Percentiles rank a stretch among this genome's conserved stretches.
Evolutionary conservation across 2,888 invertebrate species (phyloP).

Genomic region (Acronicta aceris): DNA sequence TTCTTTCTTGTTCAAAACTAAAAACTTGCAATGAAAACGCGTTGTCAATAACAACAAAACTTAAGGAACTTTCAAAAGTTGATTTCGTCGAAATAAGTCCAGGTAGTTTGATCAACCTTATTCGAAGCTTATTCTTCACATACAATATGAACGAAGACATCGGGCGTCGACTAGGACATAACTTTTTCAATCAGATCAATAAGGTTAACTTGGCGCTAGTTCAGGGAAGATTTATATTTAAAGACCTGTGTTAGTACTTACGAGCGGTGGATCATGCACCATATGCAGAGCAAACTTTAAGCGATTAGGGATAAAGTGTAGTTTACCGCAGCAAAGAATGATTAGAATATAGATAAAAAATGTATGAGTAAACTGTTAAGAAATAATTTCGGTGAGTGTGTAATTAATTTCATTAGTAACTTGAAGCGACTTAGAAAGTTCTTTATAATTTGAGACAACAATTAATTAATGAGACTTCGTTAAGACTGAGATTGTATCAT

Average conservation of each 20-base stretch:
- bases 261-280: conserved; percentile 58
- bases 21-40: conserved; percentile 16
- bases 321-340: conserved; percentile 40
- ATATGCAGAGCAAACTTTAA: conserved; percentile 60
- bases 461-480: no score
- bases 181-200: conserved; percentile 59
- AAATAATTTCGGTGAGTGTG: not conserved
- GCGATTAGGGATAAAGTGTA: conserved; percentile 51
- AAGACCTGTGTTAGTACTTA: conserved; percentile 59
- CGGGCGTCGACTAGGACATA: conserved; percentile 41
- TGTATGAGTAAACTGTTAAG: conserved; percentile 14
- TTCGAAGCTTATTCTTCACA: conserved; percentile 32
- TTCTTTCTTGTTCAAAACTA: not conserved
- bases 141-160: conserved; percentile 39
- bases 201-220: conserved; percentile 50
- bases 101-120: conserved; percentile 28
- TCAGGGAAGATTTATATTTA: conserved; percentile 63
- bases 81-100: conserved; percentile 15
- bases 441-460: no score
- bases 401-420: no score
- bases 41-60: conserved; percentile 21
- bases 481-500: no score
- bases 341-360: conserved; percentile 41
- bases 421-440: no score
- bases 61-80: conserved; percentile 15